Evolutionary conservation across 2,888 invertebrate genomes (phyloP).

Genomic region (Agrochola litura): DNA sequence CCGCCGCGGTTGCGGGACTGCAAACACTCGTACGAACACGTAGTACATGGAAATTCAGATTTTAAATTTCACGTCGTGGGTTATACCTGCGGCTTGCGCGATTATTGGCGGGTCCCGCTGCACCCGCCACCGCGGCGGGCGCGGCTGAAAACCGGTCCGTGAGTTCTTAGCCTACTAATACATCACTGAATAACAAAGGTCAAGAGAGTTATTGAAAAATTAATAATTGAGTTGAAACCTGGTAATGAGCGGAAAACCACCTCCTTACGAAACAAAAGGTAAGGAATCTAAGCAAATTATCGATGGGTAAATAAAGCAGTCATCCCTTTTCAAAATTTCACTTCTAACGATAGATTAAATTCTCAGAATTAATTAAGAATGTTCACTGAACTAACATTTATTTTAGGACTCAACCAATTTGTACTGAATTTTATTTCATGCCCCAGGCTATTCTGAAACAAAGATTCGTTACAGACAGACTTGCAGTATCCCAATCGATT

Average conservation of each 20-base stretch:
- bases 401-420: slow-evolving; percentile 50
- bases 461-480: slow-evolving; percentile 15
- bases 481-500: slow-evolving; percentile 23
- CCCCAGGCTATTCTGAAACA: slow-evolving; percentile 31
- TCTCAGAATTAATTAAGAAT: slow-evolving; percentile 48
- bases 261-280: neutral
- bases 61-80: too few relatives aligned
- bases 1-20: too few relatives aligned
- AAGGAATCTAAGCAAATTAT: neutral
- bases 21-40: too few relatives aligned
- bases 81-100: too few relatives aligned
- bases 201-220: neutral
- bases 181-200: neutral
- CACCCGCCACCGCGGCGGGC: too few relatives aligned
- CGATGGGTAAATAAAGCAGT: neutral
- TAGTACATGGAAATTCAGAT: too few relatives aligned
- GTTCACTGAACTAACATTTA: slow-evolving; percentile 54
- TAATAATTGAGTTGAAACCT: neutral
- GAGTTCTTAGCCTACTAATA: neutral
- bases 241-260: neutral
- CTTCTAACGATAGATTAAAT: slow-evolving; percentile 6
- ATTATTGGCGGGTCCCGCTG: too few relatives aligned
- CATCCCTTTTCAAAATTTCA: neutral
- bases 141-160: too few relatives aligned
- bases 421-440: slow-evolving; percentile 36